Percentiles rank a stretch among this genome's conserved stretches.
Evolutionary conservation across 2,888 invertebrate species (phyloP).

Genomic region (Scrobipalpa costella): DNA sequence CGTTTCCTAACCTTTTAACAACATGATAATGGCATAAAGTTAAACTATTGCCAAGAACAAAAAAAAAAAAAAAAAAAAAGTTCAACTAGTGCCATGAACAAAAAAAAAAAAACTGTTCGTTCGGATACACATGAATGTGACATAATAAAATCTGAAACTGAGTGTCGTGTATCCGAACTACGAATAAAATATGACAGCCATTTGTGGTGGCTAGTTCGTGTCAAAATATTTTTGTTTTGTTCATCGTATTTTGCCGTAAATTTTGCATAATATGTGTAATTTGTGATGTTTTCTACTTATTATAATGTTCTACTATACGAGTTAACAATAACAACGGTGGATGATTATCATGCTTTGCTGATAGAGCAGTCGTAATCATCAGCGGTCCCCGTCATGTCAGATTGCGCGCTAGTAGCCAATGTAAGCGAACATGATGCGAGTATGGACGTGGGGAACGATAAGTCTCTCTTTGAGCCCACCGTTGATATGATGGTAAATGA

Average conservation of each 20-base stretch:
- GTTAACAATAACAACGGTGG: conserved; percentile 42
- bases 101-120: no score
- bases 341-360: conserved; percentile 61
- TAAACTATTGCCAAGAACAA: no score
- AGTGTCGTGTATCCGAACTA: no score
- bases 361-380: conserved; percentile 51
- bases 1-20: no score
- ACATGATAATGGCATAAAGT: no score
- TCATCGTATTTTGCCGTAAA: conserved; percentile 47
- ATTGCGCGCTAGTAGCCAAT: conserved; percentile 79
- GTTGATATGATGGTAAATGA: conserved; percentile 99
- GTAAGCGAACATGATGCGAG: conserved; percentile 79
- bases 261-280: conserved; percentile 53
- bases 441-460: conserved; percentile 79
- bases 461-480: conserved; percentile 92
- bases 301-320: conserved; percentile 43
- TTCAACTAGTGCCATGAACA: no score
- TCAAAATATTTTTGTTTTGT: conserved; percentile 80
- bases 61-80: no score
- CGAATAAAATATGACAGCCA: conserved; percentile 24
- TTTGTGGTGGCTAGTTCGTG: conserved; percentile 51
- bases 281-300: conserved; percentile 57
- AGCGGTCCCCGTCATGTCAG: conserved; percentile 70
- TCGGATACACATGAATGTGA: no score
- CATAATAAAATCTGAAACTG: no score